A percentile compares a stretch with the other conserved stretches of the same genome.
These are phyloP conservation scores for human DNA, from an alignment of 2,113 vertebrate species.

Conservation along the genomic window GRCh38 chr5:57031501-57032000, in stretches of 20 bases:
- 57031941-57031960: not conserved
- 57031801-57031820: constrained; percentile 9
- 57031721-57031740: constrained; percentile 6
- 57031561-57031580: not conserved
- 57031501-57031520: too few species aligned
- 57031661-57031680: not conserved
- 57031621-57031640: not conserved
- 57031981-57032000: not conserved
- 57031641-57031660: not conserved
- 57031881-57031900: not conserved
- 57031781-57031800: not conserved
- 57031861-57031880: not conserved
- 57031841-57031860: constrained; percentile 8
- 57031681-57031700: not conserved
- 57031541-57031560: not conserved
- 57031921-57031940: not conserved
- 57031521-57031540: too few species aligned
- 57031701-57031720: not conserved
- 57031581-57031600: not conserved
- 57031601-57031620: not conserved
- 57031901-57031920: not conserved
- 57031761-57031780: constrained; percentile 1
- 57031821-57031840: not conserved
- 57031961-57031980: not conserved
- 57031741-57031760: not conserved